Base-by-base conservation (phyloP, 2,888 invertebrate genomes). In the Onthophagus sagittarius region DNA sequence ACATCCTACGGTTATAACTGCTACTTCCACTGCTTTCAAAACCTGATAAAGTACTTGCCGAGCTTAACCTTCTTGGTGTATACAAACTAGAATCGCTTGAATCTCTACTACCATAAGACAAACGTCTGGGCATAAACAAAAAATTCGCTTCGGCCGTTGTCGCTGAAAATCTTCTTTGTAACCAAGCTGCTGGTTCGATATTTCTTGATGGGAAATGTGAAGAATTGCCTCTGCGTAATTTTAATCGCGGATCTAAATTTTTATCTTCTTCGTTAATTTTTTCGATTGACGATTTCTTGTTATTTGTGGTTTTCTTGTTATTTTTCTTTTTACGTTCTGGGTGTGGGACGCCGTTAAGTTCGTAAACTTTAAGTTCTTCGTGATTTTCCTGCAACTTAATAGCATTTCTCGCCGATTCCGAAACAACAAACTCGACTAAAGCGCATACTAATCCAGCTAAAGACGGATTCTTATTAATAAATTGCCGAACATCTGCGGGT, bases 401-500 rank as follows among this genome's bases (percentile, higher is more conserved):
- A 0, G 97, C 96, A 74, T 91, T 91, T 79, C 95, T 89, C 0
- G 97, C 97, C 11, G 93, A 90, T 78, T 95, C 94, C 0, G 95
- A 94, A 78, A 93, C 91, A 71, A 95, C 93, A 83, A 96, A 98
- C 86, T 98, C 97, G 62, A 97, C 92, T 79, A 97, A 88, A 13
- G 97, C 97, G 84, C 95, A 95, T 83, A 95, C 92, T 86, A 93
- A 91, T 80, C 93, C 93, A 77, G 93, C 93, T 83, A 97, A 88
- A 82, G 94, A 95, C 15, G 96, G 96, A 82, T 96, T 94, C 83
- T 96, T 96, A 82, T 94, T 93, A 80, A 96, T 92, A 84, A 96
- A 95, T 84, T 94, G 95, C 73, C 96, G 90, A 15, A 97, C 94
- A 85, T 97, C 97, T 2, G 95, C 93, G 1, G 97, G 97, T 71